Evolutionary conservation across 1,140 invertebrate genomes (phyloP), one percentile per base, ranked within the genome.

Genomic region (Drosophila miranda): DNA sequence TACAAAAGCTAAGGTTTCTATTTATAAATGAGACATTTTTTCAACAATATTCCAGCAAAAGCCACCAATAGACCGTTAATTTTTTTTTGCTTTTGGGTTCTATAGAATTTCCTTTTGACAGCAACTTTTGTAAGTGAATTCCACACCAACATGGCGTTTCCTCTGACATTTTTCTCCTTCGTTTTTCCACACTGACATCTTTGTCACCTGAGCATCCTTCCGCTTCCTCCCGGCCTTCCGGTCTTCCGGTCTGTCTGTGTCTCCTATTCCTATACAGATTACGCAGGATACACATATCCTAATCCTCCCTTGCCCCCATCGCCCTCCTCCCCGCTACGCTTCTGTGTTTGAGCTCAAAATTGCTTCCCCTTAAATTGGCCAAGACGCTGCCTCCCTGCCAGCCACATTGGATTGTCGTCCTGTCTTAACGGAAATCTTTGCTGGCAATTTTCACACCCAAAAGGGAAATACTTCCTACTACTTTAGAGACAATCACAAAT

Each of bases 361-460:
- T 75, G 71, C 55, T 63, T 50, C 42, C 46, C 48, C 52, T 49
- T 41, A 70, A 86, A 80, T 86, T 86, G 80, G 76, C 57, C 72
- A 62, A 56, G 49, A 54, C 53, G 60, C 56, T 38, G 9, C 30
- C 28, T 14, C 21, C 30, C 43, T 5, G 23, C 34, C 19, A 42
- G 13, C 28, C 19, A 34, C 45, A 34, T 16, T 45, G 49, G 26
- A 6, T 34, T 21, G 34, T 44, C 45, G 45, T 21, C 14, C 8
- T 53, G 59, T 55, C 70, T 80, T 69, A 83, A 77, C 81, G 73
- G 74, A 86, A 77, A 77, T 84, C 77, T 86, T 81, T 54, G 59
- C 41, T 51, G 74, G 74, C 79, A 75, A 58, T 77, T 82, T 77
- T 75, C 74, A 57, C 81, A 51, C 80, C 67, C 52, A 74, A 46